These are phyloP conservation scores for Sardina pilchardus DNA, from an alignment of 2,113 vertebrate species.

Conservation along the genomic window DNA sequence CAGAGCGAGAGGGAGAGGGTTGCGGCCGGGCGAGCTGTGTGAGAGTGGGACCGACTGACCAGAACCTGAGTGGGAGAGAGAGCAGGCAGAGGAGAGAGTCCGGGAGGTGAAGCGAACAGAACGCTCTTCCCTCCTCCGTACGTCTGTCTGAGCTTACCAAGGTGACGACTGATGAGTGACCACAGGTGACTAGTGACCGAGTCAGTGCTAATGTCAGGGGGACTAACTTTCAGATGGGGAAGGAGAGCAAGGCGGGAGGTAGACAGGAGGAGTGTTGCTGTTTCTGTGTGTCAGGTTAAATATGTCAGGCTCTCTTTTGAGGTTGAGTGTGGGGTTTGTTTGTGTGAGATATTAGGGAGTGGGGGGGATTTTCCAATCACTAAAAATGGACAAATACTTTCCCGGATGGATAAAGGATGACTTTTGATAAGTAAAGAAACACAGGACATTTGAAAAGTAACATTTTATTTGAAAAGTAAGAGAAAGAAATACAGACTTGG, in stretches of 20 bases:
- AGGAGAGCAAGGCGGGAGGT: not conserved
- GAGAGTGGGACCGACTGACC: not conserved
- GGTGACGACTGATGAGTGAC: not conserved
- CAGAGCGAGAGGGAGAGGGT: not conserved
- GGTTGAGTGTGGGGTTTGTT: not conserved
- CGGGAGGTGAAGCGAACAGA: not conserved
- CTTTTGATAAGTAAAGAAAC: not conserved
- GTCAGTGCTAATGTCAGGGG: not conserved
- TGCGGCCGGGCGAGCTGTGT: not conserved
- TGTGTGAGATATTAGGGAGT: not conserved
- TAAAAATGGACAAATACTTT: not conserved
- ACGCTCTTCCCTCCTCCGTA: not conserved
- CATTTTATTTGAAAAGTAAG: too few relatives aligned
- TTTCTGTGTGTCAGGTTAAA: not conserved
- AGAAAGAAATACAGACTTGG: not conserved
- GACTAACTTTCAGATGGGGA: not conserved
- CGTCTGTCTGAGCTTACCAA: not conserved
- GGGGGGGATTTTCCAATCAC: not conserved
- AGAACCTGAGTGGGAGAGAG: conserved; percentile 1
- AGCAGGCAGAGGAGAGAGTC: not conserved
- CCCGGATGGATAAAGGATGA: not conserved
- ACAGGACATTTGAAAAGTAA: not conserved
- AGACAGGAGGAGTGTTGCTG: not conserved
- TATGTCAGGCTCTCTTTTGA: not conserved
- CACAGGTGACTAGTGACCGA: not conserved